phyloP scores from a whole-genome alignment of 2,888 invertebrate genomes.

The Cheilosia vernalis region DNA sequence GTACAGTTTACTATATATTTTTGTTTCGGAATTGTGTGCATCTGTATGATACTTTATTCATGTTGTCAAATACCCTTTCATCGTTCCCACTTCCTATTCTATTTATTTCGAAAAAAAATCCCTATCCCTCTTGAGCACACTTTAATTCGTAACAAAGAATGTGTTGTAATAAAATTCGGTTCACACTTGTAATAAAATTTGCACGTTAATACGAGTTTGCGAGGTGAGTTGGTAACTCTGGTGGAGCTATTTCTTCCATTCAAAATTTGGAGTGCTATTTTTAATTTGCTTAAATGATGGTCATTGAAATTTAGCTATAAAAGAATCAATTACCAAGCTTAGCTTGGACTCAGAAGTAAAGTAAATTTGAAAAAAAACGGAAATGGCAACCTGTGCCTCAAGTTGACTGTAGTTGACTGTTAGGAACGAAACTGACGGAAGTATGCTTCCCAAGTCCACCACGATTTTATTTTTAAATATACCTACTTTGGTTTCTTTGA shows the following conservation, averaged over 20 bases:
- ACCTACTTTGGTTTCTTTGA: too few species aligned
- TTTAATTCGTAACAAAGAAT: slow-evolving; percentile 52
- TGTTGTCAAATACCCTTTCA: slow-evolving; percentile 33
- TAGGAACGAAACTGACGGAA: too few species aligned
- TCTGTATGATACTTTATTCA: slow-evolving; percentile 55
- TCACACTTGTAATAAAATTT: slow-evolving; percentile 43
- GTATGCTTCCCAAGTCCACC: too few species aligned
- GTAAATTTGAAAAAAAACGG: too few species aligned
- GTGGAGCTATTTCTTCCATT: neutral
- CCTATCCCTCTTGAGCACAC: slow-evolving; percentile 6
- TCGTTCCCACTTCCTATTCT: slow-evolving; percentile 13
- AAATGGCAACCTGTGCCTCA: too few species aligned
- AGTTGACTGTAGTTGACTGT: too few species aligned
- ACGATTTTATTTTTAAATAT: too few species aligned
- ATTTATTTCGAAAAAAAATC: slow-evolving; percentile 2
- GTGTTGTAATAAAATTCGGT: slow-evolving; percentile 45
- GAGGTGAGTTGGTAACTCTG: slow-evolving; percentile 28
- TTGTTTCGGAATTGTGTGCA: slow-evolving; percentile 64
- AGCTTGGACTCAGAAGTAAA: too few species aligned
- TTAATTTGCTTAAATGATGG: too few species aligned
- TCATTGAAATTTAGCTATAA: too few species aligned
- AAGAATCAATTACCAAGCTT: too few species aligned
- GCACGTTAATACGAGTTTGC: slow-evolving; percentile 39
- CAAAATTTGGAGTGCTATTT: neutral
- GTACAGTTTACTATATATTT: slow-evolving; percentile 17